Percentiles rank a stretch among this genome's conserved stretches.
phyloP scores from a whole-genome alignment of 1,140 invertebrate species.

The Chymomyza costata region DNA sequence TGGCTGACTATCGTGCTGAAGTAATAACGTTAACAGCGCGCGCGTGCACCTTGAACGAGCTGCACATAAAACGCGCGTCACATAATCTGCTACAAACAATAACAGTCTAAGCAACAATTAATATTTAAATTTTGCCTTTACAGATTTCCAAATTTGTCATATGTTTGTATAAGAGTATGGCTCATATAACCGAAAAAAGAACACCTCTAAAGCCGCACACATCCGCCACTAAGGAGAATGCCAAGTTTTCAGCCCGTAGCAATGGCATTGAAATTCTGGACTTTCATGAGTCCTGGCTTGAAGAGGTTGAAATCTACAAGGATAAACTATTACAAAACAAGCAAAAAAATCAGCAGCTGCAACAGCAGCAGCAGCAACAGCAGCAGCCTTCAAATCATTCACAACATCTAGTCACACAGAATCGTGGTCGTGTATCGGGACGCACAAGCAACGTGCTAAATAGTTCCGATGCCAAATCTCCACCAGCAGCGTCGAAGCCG shows the following conservation, averaged over 20 bases:
- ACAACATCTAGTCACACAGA: constrained; percentile 2
- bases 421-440: no score
- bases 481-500: not conserved
- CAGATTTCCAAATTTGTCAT: constrained; percentile 61
- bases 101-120: constrained; percentile 7
- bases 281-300: constrained; percentile 72
- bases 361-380: constrained; percentile 14
- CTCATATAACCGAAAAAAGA: constrained; percentile 71
- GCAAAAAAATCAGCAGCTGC: not conserved
- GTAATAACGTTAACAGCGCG: constrained; percentile 27
- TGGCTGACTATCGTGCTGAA: constrained; percentile 28
- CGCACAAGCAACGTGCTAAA: no score
- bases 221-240: constrained; percentile 36
- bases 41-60: constrained; percentile 2
- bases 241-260: constrained; percentile 12
- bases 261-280: constrained; percentile 71
- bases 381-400: not conserved
- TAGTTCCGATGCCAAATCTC: not conserved
- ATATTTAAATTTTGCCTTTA: not conserved
- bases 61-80: constrained; percentile 3
- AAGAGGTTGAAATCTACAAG: constrained; percentile 69
- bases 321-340: constrained; percentile 59
- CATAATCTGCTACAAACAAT: constrained; percentile 28
- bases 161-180: constrained; percentile 63
- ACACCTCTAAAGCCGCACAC: constrained; percentile 26